Evolutionary conservation across 2,888 invertebrate genomes (phyloP), one percentile per base, ranked within the genome.

Genomic region (Drosophila borborema): DNA sequence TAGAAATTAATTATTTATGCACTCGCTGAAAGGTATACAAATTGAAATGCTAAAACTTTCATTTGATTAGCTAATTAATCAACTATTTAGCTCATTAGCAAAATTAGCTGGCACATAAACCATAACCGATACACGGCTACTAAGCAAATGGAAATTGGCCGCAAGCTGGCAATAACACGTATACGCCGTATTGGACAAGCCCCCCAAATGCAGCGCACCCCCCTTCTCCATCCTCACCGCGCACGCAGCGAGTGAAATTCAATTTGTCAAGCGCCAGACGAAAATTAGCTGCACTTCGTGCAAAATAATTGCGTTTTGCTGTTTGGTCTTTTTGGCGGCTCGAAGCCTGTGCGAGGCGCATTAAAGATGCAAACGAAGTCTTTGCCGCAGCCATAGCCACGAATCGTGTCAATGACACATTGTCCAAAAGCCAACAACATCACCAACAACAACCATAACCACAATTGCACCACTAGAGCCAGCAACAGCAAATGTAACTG

Each of bases 31-130:
- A 58, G 41, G 14, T 38, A 28, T 46, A 43, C 23, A 43, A 31
- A 64, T 60, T 65, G 18, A 36, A 64, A 53, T 54, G 28, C 61
- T 60, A 56, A 55, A 51, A 58, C 63, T 72, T 65, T 62, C 65
- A 46, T 66, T 75, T 45, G 62, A 61, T 70, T 48, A 20, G 72
- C 55, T 66, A 86, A 86, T 89, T 83, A 86, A 76, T 84, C 79
- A 86, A 81, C 49, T 74, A 60, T 70, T 74, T 72, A 51, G 53
- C 49, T 74, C 69, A 84, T 86, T 78, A 75, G 72, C 68, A 64
- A 46, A 59, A 55, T 34, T 28, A 10, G 23, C 45, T 23, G 62
- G 16, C 23, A 36, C 23, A 63, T 9, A 45, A n/a, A 12, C 20
- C 18, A n/a, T 56, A 7, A n/a, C 12, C 34, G 49, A 51, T 31